Percentiles rank a stretch among this genome's conserved stretches.
These are phyloP conservation scores for Sorex maritimensis DNA, from an alignment of 2,797 vertebrate species.

Conservation along the genomic window DNA sequence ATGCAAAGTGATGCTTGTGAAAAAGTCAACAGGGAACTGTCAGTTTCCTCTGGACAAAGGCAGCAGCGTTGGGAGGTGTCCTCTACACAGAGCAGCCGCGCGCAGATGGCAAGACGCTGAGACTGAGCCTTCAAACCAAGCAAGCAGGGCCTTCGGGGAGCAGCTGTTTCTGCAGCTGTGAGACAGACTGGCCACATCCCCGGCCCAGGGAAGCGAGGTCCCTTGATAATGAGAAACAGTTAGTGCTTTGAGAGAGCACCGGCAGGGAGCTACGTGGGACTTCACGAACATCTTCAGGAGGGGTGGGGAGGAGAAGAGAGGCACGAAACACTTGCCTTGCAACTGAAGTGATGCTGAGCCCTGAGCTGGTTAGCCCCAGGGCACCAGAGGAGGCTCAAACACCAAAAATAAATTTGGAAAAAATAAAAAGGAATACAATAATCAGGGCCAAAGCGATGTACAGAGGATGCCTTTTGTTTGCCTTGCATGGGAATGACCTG, in stretches of 20 bases:
- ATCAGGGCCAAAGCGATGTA: neutral
- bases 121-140: neutral
- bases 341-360: too few relatives aligned
- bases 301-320: too few relatives aligned
- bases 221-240: too few relatives aligned
- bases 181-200: neutral
- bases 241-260: neutral
- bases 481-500: neutral
- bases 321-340: too few relatives aligned
- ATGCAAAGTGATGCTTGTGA: too few relatives aligned
- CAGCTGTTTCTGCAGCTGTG: neutral
- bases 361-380: neutral
- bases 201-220: neutral
- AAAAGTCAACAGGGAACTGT: neutral
- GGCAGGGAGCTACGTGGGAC: neutral
- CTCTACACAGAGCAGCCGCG: neutral
- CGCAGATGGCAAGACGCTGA: neutral
- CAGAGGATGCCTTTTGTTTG: neutral
- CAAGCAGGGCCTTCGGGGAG: neutral
- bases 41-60: neutral
- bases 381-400: neutral
- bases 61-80: neutral
- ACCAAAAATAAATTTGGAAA: neutral
- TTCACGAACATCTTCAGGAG: neutral
- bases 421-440: too few relatives aligned